Percentiles rank a stretch among this genome's conserved stretches.
Conservation (phyloP, 2,888 invertebrate genomes). For the Philonicus albiceps region DNA sequence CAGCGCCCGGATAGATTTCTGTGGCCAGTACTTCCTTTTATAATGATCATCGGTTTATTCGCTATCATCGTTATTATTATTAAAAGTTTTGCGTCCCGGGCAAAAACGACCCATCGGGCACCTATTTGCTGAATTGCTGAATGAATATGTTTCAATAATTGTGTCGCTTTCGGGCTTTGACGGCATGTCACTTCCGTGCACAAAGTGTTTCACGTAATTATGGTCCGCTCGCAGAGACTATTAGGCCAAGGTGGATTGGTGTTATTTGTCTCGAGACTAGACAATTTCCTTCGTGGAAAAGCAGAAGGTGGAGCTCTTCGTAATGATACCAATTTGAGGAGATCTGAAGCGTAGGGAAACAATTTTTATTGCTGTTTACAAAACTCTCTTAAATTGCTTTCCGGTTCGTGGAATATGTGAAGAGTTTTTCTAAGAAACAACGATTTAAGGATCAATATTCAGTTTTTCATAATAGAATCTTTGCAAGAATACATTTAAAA, state of each 20-base stretch:
- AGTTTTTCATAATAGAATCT: too few species aligned
- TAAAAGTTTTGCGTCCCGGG: background rate
- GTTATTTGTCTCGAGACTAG: background rate
- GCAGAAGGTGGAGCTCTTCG: background rate
- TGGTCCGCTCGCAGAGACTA: background rate
- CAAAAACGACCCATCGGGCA: background rate
- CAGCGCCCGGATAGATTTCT: background rate
- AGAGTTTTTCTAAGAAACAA: background rate
- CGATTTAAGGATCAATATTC: too few species aligned
- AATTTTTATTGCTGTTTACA: background rate
- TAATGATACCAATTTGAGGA: background rate
- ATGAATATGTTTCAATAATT: background rate
- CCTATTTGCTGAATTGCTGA: background rate
- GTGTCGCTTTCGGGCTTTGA: background rate
- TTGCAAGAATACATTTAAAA: too few species aligned
- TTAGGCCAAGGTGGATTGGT: background rate
- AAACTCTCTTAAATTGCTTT: background rate
- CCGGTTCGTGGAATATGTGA: background rate
- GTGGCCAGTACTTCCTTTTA: background rate
- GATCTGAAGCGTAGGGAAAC: background rate
- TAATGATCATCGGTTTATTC: slow-evolving; percentile 18
- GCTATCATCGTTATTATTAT: slow-evolving; percentile 31
- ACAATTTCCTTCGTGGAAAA: background rate
- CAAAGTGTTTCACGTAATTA: background rate
- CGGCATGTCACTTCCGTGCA: slow-evolving; percentile 32